A percentile compares a stretch with the other conserved stretches of the same genome.
These are phyloP conservation scores for Dasyurus viverrinus DNA, from an alignment of 2,113 vertebrate species.

Conservation along the genomic window DNA sequence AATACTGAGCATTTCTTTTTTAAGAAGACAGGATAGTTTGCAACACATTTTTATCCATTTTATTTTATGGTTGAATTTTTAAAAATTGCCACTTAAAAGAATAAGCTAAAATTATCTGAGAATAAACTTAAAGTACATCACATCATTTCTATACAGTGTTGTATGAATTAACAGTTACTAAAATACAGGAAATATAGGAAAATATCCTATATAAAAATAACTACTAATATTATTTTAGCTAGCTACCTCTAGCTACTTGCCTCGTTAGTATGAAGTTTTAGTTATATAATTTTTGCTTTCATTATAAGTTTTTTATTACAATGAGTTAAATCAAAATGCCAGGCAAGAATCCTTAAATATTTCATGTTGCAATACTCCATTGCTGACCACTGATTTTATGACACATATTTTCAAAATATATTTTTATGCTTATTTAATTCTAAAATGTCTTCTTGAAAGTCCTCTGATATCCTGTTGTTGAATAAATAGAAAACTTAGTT, in stretches of 20 bases:
- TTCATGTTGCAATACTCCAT: not conserved
- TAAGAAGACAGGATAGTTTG: not conserved
- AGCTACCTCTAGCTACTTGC: not conserved
- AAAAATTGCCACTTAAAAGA: not conserved
- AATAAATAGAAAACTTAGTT: not conserved
- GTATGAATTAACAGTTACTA: not conserved
- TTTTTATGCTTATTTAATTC: not conserved
- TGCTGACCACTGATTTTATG: not conserved
- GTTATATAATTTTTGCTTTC: not conserved
- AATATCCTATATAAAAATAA: not conserved
- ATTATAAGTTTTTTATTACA: not conserved
- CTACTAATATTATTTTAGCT: not conserved
- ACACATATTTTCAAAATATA: not conserved
- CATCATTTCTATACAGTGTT: not conserved
- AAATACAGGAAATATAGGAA: no score
- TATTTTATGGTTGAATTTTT: no score
- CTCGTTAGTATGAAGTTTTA: not conserved
- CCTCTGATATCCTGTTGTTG: not conserved
- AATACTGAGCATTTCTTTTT: not conserved
- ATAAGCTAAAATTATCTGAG: not conserved
- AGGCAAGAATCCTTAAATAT: not conserved
- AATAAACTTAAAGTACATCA: not conserved
- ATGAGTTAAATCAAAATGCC: not conserved
- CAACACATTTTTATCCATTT: not conserved
- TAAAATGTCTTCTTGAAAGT: not conserved